Base-by-base conservation (phyloP, 2,113 vertebrate genomes). In the Phocoena sinus region DNA sequence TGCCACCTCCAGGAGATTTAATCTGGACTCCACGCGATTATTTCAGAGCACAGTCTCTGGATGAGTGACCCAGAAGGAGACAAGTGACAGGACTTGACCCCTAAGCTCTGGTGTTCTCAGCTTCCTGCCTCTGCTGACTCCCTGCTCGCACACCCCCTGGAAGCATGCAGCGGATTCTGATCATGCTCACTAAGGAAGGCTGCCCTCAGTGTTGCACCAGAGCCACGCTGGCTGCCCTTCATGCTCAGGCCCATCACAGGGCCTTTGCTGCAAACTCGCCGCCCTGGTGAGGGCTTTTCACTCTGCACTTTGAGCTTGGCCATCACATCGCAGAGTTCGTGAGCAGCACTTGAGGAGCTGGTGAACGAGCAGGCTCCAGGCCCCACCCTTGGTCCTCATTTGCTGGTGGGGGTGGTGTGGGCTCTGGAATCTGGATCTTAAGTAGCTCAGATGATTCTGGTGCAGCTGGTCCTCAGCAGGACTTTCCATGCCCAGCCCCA, bases 21-120 rank as follows among this genome's bases (percentile, higher is more conserved):
- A 47, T 73, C 67, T 0, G 1, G 36, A 28, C 8, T 23, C 28
- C 36, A 33, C 3, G 1, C 0, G 17, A 15, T 26, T 58, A 44
- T 21, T 15, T 8, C 2, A 7, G 28, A 81, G 44, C 33, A 63
- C 14, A n/a, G 26, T 53, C 56, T 65, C 71, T 17, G 28, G 41
- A 65, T 53, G 20, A 67, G 56, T 60, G n/a, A 53, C 28, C 11
- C 6, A 17, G 67, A 86, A 86, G 62, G 25, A 28, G 33, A 33
- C 25, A 23, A 31, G 3, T 13, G 9, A 53, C 17, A 41, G 53
- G 20, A 53, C 44, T 82, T 7, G 62, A 28, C 63, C 44, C 13
- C 60, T 20, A 1, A 60, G 53, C 71, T 58, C 41, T 26, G 41
- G 50, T 1, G 6, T 62, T n/a, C 68, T 36, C 33, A 41, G 53